Evolutionary conservation across 2,888 invertebrate genomes (phyloP), one percentile per base, ranked within the genome.

Genomic region (Sarcophaga rosellei): DNA sequence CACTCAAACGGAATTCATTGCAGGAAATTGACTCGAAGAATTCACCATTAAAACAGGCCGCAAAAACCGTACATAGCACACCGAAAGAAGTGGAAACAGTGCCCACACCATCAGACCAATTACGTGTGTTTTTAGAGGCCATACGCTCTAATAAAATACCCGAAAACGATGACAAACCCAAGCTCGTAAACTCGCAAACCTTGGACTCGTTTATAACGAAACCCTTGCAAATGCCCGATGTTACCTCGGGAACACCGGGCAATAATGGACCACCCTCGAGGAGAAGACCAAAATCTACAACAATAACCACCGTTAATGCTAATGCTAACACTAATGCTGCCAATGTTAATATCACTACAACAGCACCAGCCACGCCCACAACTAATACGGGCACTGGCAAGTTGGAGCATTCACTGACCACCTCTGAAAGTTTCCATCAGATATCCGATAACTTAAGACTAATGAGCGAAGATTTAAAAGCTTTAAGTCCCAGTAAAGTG

Each of bases 141-240:
- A 93, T 93, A 88, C 92, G 93, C 21, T 90, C 93, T 17, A 93
- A 93, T 88, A 93, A 93, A 89, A 91, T 93, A 82, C 92, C 92
- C 73, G 93, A 93, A 72, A 90, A 74, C 20, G 90, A 90, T 44
- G 90, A 90, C 11, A 92, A 92, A 73, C 90, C 91, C 15, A 92
- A 92, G 84, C 70, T 92, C 84, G 91, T 89, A 23, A 91, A 89
- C 69, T 92, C 92, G 0, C 92, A 92, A 81, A 92, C 91, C 0
- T 84, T 92, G 53, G 91, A 92, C 70, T 92, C 92, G 3, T 92
- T 92, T 61, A 92, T 92, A 8, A 92, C 91, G 44, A 92, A 92
- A 78, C 91, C 92, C 0, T 70, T 92, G 76, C 92, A 92, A 86
- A 92, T 92, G 91, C 91, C 91, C 8, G 91, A 92, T 74, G 92